Conservation (phyloP, 2,113 vertebrate genomes). For the Myotis brandtii region DNA sequence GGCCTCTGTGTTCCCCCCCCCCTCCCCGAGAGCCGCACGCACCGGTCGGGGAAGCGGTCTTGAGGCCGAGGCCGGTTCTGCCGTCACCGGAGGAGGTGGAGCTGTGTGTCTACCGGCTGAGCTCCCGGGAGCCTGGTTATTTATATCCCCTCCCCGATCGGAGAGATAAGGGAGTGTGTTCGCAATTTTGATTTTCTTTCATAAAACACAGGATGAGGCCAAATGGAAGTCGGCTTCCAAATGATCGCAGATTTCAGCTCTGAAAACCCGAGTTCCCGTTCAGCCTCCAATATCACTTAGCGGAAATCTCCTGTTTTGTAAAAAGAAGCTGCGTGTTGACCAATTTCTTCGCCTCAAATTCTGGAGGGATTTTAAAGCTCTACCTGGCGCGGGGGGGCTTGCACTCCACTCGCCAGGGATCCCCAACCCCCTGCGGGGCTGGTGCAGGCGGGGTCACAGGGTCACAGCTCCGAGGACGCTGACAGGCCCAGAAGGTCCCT, state of each 20-base stretch:
- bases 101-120: not conserved
- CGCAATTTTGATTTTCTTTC: constrained; percentile 57
- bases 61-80: rapidly evolving
- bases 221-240: not conserved
- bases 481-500: not conserved
- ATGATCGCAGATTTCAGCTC: not conserved
- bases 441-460: not conserved
- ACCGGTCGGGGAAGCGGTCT: not conserved
- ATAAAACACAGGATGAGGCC: constrained; percentile 60
- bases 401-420: rapidly evolving
- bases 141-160: not conserved
- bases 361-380: not conserved
- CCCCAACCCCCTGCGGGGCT: rapidly evolving
- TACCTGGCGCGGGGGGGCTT: too few relatives aligned
- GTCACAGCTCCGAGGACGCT: not conserved
- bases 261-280: not conserved
- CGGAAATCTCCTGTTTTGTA: constrained; percentile 50
- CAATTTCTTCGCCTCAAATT: not conserved
- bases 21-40: not conserved
- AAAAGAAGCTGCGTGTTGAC: constrained; percentile 27
- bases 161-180: not conserved
- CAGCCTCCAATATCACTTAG: constrained; percentile 25
- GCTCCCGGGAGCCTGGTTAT: not conserved
- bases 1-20: not conserved
- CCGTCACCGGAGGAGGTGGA: rapidly evolving